phyloP scores from a whole-genome alignment of 2,113 vertebrate species.

The Hemiprocne comata region DNA sequence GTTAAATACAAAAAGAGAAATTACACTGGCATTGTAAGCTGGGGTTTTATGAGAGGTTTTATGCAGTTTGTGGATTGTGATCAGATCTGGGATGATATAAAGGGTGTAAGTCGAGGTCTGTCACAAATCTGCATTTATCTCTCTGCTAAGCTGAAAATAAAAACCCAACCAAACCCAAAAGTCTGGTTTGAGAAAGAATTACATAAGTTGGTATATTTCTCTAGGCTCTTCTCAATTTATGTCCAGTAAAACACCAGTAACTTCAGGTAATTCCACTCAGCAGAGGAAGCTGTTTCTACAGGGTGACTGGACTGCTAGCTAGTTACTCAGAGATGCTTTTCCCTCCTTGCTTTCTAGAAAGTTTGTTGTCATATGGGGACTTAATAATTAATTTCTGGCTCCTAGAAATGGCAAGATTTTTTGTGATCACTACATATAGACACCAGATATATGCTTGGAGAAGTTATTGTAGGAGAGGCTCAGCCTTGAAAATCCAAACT shows the following conservation, averaged over 20 bases:
- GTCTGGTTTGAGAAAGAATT: not conserved
- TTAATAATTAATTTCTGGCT: not conserved
- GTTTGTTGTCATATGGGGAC: not conserved
- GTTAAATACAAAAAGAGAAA: conserved; percentile 32
- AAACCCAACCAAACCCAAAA: not conserved
- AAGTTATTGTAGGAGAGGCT: not conserved
- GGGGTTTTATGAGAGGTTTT: conserved; percentile 41
- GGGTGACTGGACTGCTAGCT: fast-evolving
- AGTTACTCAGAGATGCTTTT: not conserved
- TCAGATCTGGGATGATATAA: conserved; percentile 41
- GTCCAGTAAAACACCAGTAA: not conserved
- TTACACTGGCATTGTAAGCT: conserved; percentile 2
- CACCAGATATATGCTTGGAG: fast-evolving
- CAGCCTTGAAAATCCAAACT: not conserved
- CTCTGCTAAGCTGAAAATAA: conserved; percentile 18
- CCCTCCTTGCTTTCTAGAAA: not conserved
- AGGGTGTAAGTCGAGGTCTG: conserved; percentile 34
- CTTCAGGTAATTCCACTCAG: not conserved
- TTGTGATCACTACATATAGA: not conserved
- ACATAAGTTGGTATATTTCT: not conserved
- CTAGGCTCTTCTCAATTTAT: not conserved
- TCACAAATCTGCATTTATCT: conserved; percentile 46
- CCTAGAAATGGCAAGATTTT: not conserved
- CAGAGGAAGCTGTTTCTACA: not conserved
- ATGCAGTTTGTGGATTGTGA: conserved; percentile 37